Percentiles rank a stretch among this genome's conserved stretches.
These are phyloP conservation scores for Hydrophis major DNA, from an alignment of 2,797 vertebrate genomes.

Conservation along the genomic window DNA sequence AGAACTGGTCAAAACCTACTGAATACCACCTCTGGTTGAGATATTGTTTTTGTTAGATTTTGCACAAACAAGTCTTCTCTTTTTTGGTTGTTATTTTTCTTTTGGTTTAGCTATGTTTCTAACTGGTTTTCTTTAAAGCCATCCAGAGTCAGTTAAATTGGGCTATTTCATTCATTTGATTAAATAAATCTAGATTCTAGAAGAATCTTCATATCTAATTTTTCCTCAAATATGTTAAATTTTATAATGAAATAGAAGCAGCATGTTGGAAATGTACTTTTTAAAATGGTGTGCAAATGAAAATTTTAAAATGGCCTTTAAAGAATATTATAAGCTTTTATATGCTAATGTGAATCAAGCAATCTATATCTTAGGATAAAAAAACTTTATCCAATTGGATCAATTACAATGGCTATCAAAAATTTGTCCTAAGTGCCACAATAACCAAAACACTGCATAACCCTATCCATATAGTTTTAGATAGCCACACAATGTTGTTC, in stretches of 20 bases:
- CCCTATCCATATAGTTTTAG: neutral
- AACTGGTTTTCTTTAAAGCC: neutral
- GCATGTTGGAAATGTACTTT: neutral
- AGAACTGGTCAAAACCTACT: too few species aligned
- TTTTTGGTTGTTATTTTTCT: neutral
- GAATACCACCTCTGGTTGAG: neutral
- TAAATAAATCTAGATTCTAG: neutral
- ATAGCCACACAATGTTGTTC: neutral
- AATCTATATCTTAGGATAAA: neutral
- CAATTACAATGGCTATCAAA: neutral
- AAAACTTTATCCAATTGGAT: neutral
- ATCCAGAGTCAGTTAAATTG: neutral
- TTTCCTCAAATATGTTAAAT: constrained; percentile 32
- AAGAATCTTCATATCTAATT: constrained; percentile 38
- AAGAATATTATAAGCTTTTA: neutral
- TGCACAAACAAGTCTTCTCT: neutral
- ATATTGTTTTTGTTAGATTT: neutral
- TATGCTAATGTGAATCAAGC: neutral
- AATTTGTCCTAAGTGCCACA: neutral
- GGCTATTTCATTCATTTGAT: neutral
- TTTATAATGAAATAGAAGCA: neutral
- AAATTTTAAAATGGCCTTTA: neutral
- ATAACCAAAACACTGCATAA: neutral
- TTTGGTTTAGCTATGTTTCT: neutral
- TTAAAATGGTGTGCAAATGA: too few species aligned